Evolutionary conservation across 2,888 invertebrate genomes (phyloP).

Genomic region (Leucania comma): DNA sequence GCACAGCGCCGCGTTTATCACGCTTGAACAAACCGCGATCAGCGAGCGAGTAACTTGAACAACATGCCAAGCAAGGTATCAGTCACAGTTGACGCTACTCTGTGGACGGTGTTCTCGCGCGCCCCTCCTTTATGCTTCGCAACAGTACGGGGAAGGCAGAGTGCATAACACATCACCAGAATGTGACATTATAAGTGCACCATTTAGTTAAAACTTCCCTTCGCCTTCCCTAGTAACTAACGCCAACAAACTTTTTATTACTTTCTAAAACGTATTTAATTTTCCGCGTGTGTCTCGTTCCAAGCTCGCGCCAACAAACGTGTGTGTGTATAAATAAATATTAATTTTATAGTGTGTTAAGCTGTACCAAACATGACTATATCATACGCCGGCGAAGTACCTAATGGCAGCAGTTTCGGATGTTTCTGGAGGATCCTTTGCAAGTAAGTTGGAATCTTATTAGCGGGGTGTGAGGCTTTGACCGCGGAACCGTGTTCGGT

Average conservation of each 20-base stretch:
- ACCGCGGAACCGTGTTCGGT: constrained; percentile 63
- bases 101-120: constrained; percentile 80
- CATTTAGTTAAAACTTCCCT: constrained; percentile 80
- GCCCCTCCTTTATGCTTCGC: constrained; percentile 75
- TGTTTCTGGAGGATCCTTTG: constrained; percentile 97
- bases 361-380: constrained; percentile 93
- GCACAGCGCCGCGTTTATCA: constrained; percentile 68
- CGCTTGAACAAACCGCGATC: constrained; percentile 76
- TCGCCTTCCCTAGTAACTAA: constrained; percentile 82
- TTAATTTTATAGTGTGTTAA: constrained; percentile 82
- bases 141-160: constrained; percentile 80
- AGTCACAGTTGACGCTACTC: constrained; percentile 80
- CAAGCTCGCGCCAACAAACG: constrained; percentile 86
- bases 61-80: constrained; percentile 76
- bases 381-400: constrained; percentile 97
- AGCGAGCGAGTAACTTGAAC: constrained; percentile 75
- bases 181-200: constrained; percentile 87
- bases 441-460: constrained; percentile 92
- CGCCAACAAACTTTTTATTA: constrained; percentile 84
- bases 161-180: constrained; percentile 84
- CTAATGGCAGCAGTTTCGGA: constrained; percentile 97
- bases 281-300: constrained; percentile 87
- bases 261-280: constrained; percentile 89
- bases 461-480: constrained; percentile 68
- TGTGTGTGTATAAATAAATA: constrained; percentile 88